Base-by-base conservation (phyloP, 30 jellyfish, hydroid and myxozoan species). In the Hydra vulgaris region DNA sequence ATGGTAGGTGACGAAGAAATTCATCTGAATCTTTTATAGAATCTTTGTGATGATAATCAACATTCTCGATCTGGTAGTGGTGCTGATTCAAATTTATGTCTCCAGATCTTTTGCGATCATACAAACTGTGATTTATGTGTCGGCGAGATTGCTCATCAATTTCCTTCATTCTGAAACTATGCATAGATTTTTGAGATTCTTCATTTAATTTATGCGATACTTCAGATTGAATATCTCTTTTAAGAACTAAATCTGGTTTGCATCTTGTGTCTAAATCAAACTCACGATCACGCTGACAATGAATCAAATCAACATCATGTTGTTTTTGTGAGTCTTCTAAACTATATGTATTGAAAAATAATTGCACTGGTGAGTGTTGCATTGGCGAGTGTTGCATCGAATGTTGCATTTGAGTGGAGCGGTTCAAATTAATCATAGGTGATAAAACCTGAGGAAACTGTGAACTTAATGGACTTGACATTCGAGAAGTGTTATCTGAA, bases 1-100 rank as follows among this genome's bases (percentile, higher is more conserved):
- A 81, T 23, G 94, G 94, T 18, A 78, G 78, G 23, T 78, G 26
- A 40, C 73, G 61, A 17, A 27, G 54, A 66, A 52, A 78, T 21
- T 78, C 74, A 0, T 78, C 85, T 0, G 72, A 21, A 40, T 40
- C 61, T 40, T 3, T 40, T 12, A 40, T 40, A 40, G 61, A 40
- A 40, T 40, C 61, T 40, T 40, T 5, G 12, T 40, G 61, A 40
- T 40, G 5, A 12, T 40, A 40, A 40, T 40, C 61, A 40, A 40
- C 61, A 5, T 40, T 40, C 61, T 40, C 61, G 8, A 12, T 12
- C 5, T 40, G 61, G 61, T 40, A 40, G 61, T 40, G 61, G 61
- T 5, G 61, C 61, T 40, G 61, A 40, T 40, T 40, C 12, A 40
- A 3, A 3, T 40, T 40, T 40, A 40, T 12, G 61, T 24, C 52